Evolutionary conservation across 2,888 invertebrate species (phyloP).

Genomic region (Metellina segmentata): DNA sequence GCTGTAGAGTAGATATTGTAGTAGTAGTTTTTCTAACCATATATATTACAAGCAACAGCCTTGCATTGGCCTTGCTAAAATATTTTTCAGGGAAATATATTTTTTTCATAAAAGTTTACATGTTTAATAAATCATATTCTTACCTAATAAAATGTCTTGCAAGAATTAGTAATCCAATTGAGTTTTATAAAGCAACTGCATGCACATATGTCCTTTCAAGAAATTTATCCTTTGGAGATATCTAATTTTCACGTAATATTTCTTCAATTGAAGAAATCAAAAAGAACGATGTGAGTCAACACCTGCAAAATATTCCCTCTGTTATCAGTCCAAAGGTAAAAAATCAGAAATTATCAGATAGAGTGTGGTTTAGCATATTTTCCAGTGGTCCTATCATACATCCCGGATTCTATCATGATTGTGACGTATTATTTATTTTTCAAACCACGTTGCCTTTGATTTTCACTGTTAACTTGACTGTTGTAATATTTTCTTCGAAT

Average conservation of each 20-base stretch:
- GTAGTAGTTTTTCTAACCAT: constrained; percentile 19
- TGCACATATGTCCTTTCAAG: no score
- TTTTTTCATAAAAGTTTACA: no score
- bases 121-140: no score
- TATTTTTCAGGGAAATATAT: no score
- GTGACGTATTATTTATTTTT: constrained; percentile 7
- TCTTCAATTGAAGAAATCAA: no score
- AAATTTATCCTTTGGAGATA: no score
- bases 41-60: constrained; percentile 54
- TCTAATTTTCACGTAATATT: no score
- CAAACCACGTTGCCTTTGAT: neutral
- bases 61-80: constrained; percentile 54
- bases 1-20: constrained; percentile 6
- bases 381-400: neutral
- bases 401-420: no score
- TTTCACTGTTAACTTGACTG: constrained; percentile 58
- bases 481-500: constrained; percentile 36
- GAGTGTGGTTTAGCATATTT: neutral
- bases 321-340: constrained; percentile 19
- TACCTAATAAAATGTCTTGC: no score
- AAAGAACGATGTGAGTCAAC: constrained; percentile 31
- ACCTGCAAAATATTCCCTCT: constrained; percentile 25
- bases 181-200: no score
- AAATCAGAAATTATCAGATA: constrained; percentile 42
- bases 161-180: no score